Conservation (phyloP, 2,113 vertebrate genomes). For the Saccopteryx bilineata region DNA sequence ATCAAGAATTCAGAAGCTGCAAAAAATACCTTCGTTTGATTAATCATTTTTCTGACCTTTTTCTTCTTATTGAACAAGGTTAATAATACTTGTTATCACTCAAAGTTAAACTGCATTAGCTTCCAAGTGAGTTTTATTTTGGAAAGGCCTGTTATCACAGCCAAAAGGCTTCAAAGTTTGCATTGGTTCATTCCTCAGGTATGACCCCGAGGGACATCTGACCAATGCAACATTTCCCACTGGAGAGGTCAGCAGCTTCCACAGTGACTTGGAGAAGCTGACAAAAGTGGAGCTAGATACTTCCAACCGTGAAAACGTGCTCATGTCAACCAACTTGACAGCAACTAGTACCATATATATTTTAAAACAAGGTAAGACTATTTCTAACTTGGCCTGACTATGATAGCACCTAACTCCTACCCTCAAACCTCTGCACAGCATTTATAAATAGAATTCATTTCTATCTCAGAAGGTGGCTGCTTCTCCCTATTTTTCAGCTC, state of each 20-base stretch:
- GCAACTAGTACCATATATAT: conserved; percentile 96
- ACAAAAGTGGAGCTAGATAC: conserved; percentile 94
- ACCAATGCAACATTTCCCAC: conserved; percentile 97
- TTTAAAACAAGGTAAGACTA: conserved; percentile 93
- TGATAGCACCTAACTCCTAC: neutral
- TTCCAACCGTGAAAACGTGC: conserved; percentile 94
- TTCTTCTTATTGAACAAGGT: conserved; percentile 67
- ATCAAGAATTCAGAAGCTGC: conserved; percentile 71
- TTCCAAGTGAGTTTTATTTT: conserved; percentile 70
- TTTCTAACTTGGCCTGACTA: neutral
- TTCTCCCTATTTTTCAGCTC: conserved; percentile 31
- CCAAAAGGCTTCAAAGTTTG: conserved; percentile 50
- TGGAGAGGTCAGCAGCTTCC: conserved; percentile 96
- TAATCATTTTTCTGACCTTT: conserved; percentile 80
- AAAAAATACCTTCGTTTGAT: conserved; percentile 76
- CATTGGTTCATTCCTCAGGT: conserved; percentile 88
- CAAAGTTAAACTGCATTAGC: conserved; percentile 16
- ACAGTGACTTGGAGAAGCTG: conserved; percentile 95
- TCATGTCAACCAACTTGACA: conserved; percentile 96
- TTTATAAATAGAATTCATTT: conserved; percentile 15
- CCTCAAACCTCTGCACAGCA: neutral
- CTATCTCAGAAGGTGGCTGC: neutral
- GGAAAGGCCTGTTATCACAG: neutral
- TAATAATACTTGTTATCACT: conserved; percentile 72
- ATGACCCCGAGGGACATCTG: conserved; percentile 94